Conservation (phyloP, 2,888 invertebrate species). For the Phragmatobia fuliginosa region DNA sequence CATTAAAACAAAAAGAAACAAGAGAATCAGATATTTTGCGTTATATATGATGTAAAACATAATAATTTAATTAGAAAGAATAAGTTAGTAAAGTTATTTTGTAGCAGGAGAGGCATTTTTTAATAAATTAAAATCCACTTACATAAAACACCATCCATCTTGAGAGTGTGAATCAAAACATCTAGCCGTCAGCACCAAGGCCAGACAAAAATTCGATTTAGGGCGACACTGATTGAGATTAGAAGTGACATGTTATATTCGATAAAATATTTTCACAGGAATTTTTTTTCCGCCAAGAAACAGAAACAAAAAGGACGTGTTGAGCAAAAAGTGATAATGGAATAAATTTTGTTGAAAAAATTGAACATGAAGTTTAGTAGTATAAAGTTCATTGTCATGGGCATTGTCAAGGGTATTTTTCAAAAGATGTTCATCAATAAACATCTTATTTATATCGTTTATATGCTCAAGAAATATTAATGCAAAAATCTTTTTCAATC, state of each 20-base stretch:
- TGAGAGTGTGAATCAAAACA: constrained; percentile 1
- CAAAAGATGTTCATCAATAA: neutral
- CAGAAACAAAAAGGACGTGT: neutral
- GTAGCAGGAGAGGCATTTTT: neutral
- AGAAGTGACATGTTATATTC: constrained; percentile 15
- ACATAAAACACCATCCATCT: neutral
- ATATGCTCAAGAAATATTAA: too few relatives aligned
- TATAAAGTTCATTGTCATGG: neutral
- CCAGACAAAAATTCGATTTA: constrained; percentile 12
- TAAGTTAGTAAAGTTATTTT: neutral
- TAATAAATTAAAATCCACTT: neutral
- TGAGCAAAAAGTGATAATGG: neutral
- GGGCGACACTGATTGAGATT: constrained; percentile 14
- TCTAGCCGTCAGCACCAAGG: constrained; percentile 1
- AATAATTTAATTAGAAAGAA: neutral
- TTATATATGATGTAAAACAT: neutral
- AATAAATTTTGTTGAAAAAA: neutral
- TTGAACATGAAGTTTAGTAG: neutral
- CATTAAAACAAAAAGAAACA: neutral
- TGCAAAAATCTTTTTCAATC: too few relatives aligned
- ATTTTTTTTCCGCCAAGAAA: neutral
- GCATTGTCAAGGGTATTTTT: neutral
- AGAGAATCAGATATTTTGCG: neutral
- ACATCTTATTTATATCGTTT: neutral
- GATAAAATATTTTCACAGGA: constrained; percentile 2